Evolutionary conservation across 1,140 invertebrate genomes (phyloP), one percentile per base, ranked within the genome.

Genomic region (Choristoneura fumiferana): DNA sequence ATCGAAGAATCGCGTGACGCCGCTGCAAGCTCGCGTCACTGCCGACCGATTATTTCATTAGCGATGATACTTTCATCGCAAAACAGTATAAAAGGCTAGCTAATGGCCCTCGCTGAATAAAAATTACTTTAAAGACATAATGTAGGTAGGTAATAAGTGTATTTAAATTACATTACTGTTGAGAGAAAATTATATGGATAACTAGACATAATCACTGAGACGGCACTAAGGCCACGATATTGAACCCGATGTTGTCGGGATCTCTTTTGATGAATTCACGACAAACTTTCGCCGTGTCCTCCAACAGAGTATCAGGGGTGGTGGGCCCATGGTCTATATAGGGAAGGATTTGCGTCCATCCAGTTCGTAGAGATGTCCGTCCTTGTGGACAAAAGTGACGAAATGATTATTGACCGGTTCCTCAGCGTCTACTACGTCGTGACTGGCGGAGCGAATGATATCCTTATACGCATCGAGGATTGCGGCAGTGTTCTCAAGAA

Each of bases 321-420:
- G 96, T 95, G 17, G 91, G 43, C 4, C 97, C 96, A 88, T 98
- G 96, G 77, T 94, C 93, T 8, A 98, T n/a, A n/a, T 93, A 8
- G 97, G 96, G 67, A 92, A 92, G 37, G 92, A 87, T 78, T 97
- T 97, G 61, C 96, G 92, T 3, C 97, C 97, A 92, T 98, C 97
- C 62, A 99, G 83, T 89, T 99, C 97, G 81, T 96, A 98, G 0
- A 99, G 87, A 15, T 87, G 78, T 9, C 95, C 96, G 87, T 97
- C 93, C 70, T 94, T 95, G 55, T 96, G 91, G 45, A 98, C 91
- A 74, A 98, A 95, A 4, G 96, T 94, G 14, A 98, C 92, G 87
- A 98, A 98, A 86, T 98, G 97, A 78, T 96, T 93, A 65, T 94
- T 94, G 0, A 95, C 92, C 38, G 92, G 88, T 49, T 94, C 92